Percentiles rank a stretch among this genome's conserved stretches.
Evolutionary conservation across 2,113 vertebrate species (phyloP).

Genomic region (Paedocypris sp.): DNA sequence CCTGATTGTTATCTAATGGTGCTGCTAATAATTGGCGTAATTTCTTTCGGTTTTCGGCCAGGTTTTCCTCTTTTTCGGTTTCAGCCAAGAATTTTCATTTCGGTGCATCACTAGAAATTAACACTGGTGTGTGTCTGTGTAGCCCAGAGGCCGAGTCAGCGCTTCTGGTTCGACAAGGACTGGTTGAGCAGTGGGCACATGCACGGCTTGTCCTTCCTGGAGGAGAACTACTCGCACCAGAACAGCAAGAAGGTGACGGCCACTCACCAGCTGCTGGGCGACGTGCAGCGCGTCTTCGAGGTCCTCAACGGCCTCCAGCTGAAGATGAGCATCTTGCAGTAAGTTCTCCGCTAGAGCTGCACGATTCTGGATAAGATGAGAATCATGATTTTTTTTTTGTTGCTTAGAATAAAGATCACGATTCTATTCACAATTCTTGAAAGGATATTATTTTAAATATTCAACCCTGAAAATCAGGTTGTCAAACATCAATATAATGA

Average conservation of each 20-base stretch:
- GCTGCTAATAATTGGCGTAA: neutral
- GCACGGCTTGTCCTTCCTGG: constrained; percentile 85
- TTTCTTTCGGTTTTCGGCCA: neutral
- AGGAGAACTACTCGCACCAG: constrained; percentile 87
- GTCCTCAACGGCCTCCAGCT: constrained; percentile 85
- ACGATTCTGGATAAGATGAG: too few species aligned
- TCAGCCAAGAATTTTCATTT: too few species aligned
- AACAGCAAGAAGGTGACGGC: constrained; percentile 86
- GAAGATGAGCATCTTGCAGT: constrained; percentile 91
- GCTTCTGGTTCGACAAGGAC: constrained; percentile 83
- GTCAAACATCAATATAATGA: too few species aligned
- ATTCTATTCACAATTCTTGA: too few species aligned
- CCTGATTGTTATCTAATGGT: too few species aligned
- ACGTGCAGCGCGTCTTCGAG: constrained; percentile 76
- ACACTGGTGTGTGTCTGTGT: neutral
- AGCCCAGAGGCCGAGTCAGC: constrained; percentile 81
- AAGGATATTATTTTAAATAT: too few species aligned
- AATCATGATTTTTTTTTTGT: too few species aligned
- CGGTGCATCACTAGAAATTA: too few species aligned
- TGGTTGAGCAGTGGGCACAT: constrained; percentile 83
- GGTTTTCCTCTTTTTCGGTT: too few species aligned
- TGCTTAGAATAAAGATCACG: too few species aligned
- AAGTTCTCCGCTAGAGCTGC: too few species aligned
- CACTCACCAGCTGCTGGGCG: constrained; percentile 80
- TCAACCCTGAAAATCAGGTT: too few species aligned